These are phyloP conservation scores for Epinephelus awoara DNA, from an alignment of 2,797 vertebrate genomes.

Conservation along the genomic window DNA sequence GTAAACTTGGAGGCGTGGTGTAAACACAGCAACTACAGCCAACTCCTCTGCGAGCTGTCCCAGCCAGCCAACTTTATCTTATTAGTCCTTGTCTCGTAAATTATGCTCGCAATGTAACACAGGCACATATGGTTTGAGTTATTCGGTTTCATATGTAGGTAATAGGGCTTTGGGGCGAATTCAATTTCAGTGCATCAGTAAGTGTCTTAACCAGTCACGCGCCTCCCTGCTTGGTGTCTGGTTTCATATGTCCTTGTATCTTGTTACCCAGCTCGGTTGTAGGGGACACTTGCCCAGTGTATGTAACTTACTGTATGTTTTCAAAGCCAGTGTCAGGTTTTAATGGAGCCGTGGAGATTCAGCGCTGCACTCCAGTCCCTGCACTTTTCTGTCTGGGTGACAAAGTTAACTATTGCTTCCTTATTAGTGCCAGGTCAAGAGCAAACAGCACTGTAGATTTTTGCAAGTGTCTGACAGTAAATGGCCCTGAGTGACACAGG, in stretches of 20 bases:
- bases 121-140: constrained; percentile 23
- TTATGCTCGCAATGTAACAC: constrained; percentile 3
- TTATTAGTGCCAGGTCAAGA: constrained; percentile 27
- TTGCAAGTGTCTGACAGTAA: constrained; percentile 24
- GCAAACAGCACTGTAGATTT: constrained; percentile 18
- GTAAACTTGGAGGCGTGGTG: constrained; percentile 78
- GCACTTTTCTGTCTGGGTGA: constrained; percentile 12
- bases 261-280: constrained; percentile 70
- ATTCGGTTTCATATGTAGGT: constrained; percentile 29
- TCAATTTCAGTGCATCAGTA: constrained; percentile 61
- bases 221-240: constrained; percentile 73
- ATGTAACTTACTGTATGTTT: constrained; percentile 59
- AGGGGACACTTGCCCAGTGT: constrained; percentile 61
- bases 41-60: constrained; percentile 8
- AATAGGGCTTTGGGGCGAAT: constrained; percentile 50
- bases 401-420: constrained; percentile 5
- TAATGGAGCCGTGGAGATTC: neutral
- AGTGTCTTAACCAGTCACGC: constrained; percentile 75
- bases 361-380: constrained; percentile 10
- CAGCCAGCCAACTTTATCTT: constrained; percentile 1
- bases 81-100: neutral
- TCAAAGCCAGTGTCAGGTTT: constrained; percentile 48
- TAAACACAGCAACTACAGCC: constrained; percentile 48
- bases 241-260: constrained; percentile 80
- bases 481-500: constrained; percentile 5